Percentiles rank a stretch among this genome's conserved stretches.
These are phyloP conservation scores for Numenius arquata DNA, from an alignment of 2,113 vertebrate genomes.

Conservation along the genomic window DNA sequence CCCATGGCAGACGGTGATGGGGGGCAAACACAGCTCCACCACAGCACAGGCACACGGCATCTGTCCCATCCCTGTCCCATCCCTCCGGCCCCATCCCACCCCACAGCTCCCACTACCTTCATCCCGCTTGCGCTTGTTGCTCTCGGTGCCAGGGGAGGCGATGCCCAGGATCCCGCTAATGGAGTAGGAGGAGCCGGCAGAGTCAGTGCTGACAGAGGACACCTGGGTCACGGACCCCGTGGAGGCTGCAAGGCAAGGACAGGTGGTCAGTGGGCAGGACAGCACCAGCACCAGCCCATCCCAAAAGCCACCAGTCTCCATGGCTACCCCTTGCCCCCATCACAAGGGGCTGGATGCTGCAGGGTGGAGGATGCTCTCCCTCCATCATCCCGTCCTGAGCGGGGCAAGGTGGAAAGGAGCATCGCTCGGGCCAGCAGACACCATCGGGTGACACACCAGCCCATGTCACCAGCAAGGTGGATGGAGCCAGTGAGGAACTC, in stretches of 20 bases:
- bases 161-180: constrained; percentile 99
- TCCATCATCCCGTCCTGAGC: rapidly evolving
- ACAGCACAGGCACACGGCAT: rapidly evolving
- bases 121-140: constrained; percentile 94
- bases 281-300: rapidly evolving
- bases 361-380: not conserved
- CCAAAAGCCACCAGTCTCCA: no score
- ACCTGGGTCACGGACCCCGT: constrained; percentile 93
- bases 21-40: rapidly evolving
- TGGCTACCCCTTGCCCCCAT: rapidly evolving
- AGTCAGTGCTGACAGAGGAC: constrained; percentile 91
- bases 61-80: rapidly evolving
- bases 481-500: not conserved
- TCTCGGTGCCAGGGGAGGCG: constrained; percentile 86
- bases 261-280: not conserved
- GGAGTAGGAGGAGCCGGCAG: constrained; percentile 95
- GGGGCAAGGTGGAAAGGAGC: not conserved
- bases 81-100: not conserved
- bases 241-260: constrained; percentile 78
- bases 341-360: rapidly evolving
- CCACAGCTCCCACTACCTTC: constrained; percentile 81
- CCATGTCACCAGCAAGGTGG: not conserved
- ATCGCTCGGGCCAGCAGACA: not conserved
- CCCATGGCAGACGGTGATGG: rapidly evolving
- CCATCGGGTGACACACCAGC: not conserved